Percentiles rank a stretch among this genome's conserved stretches.
Conservation (phyloP, 2,888 invertebrate genomes). For the Cheilosia urbana region DNA sequence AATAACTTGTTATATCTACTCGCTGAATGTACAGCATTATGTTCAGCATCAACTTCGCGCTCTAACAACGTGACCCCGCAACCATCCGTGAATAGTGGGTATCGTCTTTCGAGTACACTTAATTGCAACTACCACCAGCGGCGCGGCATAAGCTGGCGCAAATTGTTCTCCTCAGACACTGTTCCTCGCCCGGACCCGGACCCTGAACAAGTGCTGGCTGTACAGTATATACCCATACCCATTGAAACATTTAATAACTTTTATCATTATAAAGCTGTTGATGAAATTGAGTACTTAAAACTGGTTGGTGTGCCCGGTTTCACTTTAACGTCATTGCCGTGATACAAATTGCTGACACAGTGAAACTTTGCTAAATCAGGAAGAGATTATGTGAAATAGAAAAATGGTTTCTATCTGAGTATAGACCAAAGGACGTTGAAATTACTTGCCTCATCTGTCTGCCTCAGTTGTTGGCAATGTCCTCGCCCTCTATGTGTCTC, state of each 20-base stretch:
- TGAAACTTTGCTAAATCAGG: conserved; percentile 37
- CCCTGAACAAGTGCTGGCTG: neutral
- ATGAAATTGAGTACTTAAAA: conserved; percentile 61
- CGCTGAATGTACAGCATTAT: neutral
- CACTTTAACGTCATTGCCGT: neutral
- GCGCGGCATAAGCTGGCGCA: neutral
- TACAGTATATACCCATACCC: neutral
- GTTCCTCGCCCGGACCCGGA: neutral
- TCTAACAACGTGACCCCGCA: neutral
- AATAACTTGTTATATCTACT: neutral
- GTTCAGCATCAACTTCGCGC: neutral
- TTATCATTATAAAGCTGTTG: conserved; percentile 56
- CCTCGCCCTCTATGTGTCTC: neutral
- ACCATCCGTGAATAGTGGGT: conserved; percentile 1
- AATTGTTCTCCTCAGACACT: conserved; percentile 11
- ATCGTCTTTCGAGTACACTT: conserved; percentile 39
- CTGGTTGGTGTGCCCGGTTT: conserved; percentile 40
- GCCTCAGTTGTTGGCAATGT: too few relatives aligned
- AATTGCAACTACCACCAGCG: conserved; percentile 11
- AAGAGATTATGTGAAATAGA: conserved; percentile 10
- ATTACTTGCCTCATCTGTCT: too few relatives aligned
- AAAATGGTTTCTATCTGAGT: too few relatives aligned
- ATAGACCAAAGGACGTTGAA: too few relatives aligned
- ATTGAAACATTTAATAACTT: conserved; percentile 57
- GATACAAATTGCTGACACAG: conserved; percentile 16